Conservation (phyloP, 2,113 vertebrate species). For the Chloropsis hardwickii region DNA sequence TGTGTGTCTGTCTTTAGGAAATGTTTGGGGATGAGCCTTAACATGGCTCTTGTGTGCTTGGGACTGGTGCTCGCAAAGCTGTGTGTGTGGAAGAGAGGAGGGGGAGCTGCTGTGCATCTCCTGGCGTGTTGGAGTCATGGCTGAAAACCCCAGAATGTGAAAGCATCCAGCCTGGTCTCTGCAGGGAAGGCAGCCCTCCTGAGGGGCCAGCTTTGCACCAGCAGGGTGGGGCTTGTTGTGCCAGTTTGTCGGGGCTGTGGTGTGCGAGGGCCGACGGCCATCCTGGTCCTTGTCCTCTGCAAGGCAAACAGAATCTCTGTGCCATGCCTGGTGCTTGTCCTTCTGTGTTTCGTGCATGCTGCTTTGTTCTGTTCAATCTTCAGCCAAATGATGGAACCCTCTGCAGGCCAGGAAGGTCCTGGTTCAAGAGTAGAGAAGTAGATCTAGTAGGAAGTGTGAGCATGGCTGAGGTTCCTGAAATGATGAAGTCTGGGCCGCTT, state of each 20-base stretch:
- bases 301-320: background rate
- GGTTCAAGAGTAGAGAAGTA: background rate
- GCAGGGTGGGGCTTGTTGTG: background rate
- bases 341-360: background rate
- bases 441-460: background rate
- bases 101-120: background rate
- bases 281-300: background rate
- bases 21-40: background rate
- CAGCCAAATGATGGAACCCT: accelerated
- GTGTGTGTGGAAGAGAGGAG: background rate
- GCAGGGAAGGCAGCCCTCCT: background rate
- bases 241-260: background rate
- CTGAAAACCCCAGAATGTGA: background rate
- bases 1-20: accelerated
- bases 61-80: background rate
- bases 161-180: background rate
- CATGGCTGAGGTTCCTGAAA: background rate
- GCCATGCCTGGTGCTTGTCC: background rate
- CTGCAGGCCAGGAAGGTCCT: background rate
- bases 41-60: background rate
- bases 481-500: background rate
- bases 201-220: background rate
- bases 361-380: background rate
- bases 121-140: background rate
- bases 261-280: accelerated